A percentile compares a stretch with the other conserved stretches of the same genome.
Conservation (phyloP, 2,113 vertebrate species). For the Eurystomus gularis region DNA sequence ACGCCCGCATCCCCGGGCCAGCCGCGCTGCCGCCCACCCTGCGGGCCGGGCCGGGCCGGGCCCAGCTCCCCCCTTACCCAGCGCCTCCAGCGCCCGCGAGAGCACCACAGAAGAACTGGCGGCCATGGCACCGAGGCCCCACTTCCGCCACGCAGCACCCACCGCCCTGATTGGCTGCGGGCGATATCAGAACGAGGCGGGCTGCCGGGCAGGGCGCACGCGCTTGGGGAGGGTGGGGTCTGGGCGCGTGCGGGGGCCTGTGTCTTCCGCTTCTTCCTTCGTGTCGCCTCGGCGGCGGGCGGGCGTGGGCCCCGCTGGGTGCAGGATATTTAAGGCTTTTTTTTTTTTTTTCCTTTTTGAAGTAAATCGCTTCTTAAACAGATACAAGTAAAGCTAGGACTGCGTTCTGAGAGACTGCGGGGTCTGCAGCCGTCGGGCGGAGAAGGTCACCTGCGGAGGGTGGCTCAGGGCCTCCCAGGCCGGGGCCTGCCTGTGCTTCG, state of each 20-base stretch:
- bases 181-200: neutral
- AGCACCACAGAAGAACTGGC: accelerated
- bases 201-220: neutral
- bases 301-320: accelerated
- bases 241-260: accelerated
- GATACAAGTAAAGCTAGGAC: accelerated
- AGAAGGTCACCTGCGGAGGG: accelerated
- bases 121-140: accelerated
- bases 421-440: too few species aligned
- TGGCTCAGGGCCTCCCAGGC: too few species aligned
- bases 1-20: too few species aligned
- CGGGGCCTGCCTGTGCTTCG: accelerated
- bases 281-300: accelerated
- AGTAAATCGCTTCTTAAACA: accelerated
- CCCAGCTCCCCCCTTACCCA: neutral
- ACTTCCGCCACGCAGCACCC: neutral
- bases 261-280: accelerated
- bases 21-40: too few species aligned
- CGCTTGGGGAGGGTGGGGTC: accelerated
- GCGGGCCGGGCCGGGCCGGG: accelerated
- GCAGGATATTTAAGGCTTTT: too few species aligned
- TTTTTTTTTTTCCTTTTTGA: accelerated
- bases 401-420: accelerated
- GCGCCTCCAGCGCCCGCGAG: neutral
- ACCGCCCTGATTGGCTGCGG: neutral